A percentile compares a stretch with the other conserved stretches of the same genome.
These are phyloP conservation scores for Aegithalos caudatus DNA, from an alignment of 2,113 vertebrate genomes.

Conservation along the genomic window DNA sequence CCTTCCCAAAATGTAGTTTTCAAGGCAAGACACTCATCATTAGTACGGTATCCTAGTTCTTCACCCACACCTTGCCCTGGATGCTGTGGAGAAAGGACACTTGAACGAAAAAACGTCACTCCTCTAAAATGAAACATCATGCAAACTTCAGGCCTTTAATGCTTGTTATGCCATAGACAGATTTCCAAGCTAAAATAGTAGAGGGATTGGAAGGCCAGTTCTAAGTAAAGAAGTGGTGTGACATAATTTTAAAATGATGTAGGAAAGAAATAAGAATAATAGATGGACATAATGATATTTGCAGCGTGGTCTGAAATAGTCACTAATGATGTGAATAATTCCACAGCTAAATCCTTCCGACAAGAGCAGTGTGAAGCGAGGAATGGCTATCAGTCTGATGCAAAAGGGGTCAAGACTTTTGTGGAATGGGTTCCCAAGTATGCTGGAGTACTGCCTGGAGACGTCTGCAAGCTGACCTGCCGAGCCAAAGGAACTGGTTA, in stretches of 20 bases:
- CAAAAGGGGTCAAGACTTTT: conserved; percentile 93
- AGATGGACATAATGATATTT: background rate
- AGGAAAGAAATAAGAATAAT: background rate
- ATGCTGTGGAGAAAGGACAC: accelerated
- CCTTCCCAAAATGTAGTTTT: background rate
- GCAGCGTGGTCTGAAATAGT: background rate
- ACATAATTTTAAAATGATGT: background rate
- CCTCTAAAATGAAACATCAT: background rate
- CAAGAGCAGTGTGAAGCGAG: conserved; percentile 94
- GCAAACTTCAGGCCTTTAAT: background rate
- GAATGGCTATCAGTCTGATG: conserved; percentile 95
- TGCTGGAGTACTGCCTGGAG: conserved; percentile 88
- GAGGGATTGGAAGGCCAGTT: background rate
- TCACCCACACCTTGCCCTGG: background rate
- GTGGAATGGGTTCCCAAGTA: conserved; percentile 98
- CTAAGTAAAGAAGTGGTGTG: background rate
- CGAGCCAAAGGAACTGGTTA: conserved; percentile 96
- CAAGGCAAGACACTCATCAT: background rate
- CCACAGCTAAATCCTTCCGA: conserved; percentile 88
- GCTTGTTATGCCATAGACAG: background rate
- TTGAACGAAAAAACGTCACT: background rate
- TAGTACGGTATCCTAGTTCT: background rate
- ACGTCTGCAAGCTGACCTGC: conserved; percentile 95
- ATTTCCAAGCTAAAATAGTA: background rate
- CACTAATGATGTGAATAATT: conserved; percentile 25